These are phyloP conservation scores for Vidua macroura DNA, from an alignment of 2,113 vertebrate genomes.

Conservation along the genomic window DNA sequence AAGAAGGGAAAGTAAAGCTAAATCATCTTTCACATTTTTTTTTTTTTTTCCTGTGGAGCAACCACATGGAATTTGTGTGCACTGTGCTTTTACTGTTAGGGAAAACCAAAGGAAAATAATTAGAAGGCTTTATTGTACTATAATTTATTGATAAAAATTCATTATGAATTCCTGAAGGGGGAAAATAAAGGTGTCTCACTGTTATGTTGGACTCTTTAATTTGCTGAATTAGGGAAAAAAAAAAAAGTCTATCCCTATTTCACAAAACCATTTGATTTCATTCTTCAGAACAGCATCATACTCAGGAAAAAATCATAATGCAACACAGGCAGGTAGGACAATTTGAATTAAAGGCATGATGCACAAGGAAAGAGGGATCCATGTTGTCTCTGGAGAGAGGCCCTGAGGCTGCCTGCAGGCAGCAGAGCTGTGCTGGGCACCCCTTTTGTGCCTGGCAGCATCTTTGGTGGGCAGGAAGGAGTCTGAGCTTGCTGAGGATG, in stretches of 20 bases:
- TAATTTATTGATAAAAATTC: slow-evolving; percentile 29
- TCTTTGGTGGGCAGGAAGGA: not conserved
- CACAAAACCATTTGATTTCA: not conserved
- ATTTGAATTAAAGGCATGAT: not conserved
- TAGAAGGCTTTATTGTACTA: not conserved
- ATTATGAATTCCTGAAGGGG: not conserved
- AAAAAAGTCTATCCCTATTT: not conserved
- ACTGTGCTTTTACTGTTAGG: not conserved
- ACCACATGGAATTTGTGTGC: not conserved
- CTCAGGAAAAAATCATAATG: not conserved
- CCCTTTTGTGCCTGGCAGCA: accelerated
- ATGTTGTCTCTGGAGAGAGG: not conserved
- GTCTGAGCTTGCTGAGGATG: accelerated
- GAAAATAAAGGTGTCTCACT: not conserved
- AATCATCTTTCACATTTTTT: not conserved
- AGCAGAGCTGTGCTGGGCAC: not conserved
- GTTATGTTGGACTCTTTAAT: not conserved
- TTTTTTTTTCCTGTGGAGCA: not conserved
- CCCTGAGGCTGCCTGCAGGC: not conserved
- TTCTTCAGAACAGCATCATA: not conserved
- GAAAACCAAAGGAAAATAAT: not conserved
- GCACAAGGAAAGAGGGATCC: not conserved
- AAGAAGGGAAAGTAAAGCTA: not conserved
- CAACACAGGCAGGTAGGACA: not conserved
- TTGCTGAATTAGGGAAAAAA: not conserved